Base-by-base conservation (phyloP, 2,888 invertebrate genomes). In the Eilema depressum region DNA sequence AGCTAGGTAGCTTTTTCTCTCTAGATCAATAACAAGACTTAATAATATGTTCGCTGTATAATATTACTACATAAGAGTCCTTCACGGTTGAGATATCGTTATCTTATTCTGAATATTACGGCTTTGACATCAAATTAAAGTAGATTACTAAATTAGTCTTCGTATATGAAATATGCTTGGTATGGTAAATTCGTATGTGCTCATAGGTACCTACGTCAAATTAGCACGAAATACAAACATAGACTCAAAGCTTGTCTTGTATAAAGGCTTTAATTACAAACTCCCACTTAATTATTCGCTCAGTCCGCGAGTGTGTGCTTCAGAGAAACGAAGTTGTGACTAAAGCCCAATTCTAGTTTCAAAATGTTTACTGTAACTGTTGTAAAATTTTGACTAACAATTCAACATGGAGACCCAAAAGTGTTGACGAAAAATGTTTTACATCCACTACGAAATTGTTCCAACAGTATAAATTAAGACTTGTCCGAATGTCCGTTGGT, bases 251-350 rank as follows among this genome's bases (percentile, higher is more conserved):
- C 70, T 59, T 65, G 56, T 61, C 67, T 74, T 72, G 69, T 78
- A 60, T 68, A 70, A 69, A 70, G 64, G 70, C 73, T 78, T 83
- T 85, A 83, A 84, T 85, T 85, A 83, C 79, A 75, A 74, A 68
- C 69, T 77, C 70, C 70, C 70, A 74, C 75, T 79, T 82, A 85
- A 84, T 85, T 83, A 84, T 77, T 77, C 78, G 77, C 78, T 25
- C 75, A 68, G 74, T 78, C 74, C 68, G 59, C 74, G 66, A 56
- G 72, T 70, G 68, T 76, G 66, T 74, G 70, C 77, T 75, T 74
- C 67, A 66, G 68, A 74, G 33, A 63, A 70, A 62, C 30, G 11
- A 65, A 37, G 60, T 80, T 64, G 68, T 65, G 14, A 77, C 59
- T 63, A 59, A 63, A 69, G 57, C 70, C 67, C 64, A 71, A 69